These are phyloP conservation scores for Tokudaia tokunoshimensis DNA, from an alignment of 2,797 vertebrate genomes.

Conservation along the genomic window DNA sequence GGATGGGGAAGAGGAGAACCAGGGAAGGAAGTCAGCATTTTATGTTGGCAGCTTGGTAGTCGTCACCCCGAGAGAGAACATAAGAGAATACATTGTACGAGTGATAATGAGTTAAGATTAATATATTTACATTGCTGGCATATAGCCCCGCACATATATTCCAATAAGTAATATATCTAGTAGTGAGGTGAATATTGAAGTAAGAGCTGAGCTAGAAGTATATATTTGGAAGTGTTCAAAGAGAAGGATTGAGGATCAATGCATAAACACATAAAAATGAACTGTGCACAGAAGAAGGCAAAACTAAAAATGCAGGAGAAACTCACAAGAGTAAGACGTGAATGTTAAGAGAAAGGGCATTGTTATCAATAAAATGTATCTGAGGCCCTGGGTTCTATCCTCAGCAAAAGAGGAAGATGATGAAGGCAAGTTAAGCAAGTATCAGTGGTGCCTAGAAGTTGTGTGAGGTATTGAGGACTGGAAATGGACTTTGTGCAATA, in stretches of 20 bases:
- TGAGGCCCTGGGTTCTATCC: not conserved
- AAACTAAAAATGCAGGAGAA: not conserved
- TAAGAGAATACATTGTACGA: not conserved
- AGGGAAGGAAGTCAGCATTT: not conserved
- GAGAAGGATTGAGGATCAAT: not conserved
- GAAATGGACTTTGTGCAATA: not conserved
- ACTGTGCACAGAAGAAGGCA: not conserved
- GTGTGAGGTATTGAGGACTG: not conserved
- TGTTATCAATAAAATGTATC: not conserved
- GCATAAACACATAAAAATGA: not conserved
- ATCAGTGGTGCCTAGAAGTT: not conserved
- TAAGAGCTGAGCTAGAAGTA: conserved; percentile 2
- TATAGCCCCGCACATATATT: not conserved
- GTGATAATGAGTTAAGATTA: not conserved
- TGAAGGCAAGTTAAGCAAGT: not conserved
- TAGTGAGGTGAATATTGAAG: not conserved
- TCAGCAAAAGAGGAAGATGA: not conserved
- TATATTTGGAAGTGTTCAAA: conserved; percentile 6
- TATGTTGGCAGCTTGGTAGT: not conserved
- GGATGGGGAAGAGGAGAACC: not conserved
- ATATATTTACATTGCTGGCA: not conserved
- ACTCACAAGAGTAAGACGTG: not conserved
- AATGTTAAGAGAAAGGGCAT: not conserved
- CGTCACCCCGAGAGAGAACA: not conserved
- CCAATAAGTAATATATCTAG: not conserved